phyloP scores from a whole-genome alignment of 2,797 vertebrate genomes.

The Threskiornis aethiopicus region DNA sequence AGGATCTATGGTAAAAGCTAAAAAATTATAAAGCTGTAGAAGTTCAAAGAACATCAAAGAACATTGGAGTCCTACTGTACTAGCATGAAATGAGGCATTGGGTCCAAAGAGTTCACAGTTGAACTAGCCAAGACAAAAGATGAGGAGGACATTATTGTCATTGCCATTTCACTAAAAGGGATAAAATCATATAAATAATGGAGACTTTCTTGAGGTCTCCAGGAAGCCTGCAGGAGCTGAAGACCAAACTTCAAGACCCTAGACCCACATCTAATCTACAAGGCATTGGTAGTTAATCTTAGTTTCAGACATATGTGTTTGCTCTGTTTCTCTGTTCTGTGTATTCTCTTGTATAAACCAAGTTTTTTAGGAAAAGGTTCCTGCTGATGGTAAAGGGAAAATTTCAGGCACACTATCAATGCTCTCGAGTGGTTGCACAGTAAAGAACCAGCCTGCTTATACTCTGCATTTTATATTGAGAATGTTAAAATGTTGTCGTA shows the following conservation, averaged over 20 bases:
- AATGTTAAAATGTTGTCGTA: not conserved
- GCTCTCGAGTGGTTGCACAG: not conserved
- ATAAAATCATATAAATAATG: not conserved
- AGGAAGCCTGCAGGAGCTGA: not conserved
- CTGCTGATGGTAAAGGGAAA: not conserved
- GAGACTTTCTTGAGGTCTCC: not conserved
- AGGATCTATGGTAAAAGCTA: not conserved
- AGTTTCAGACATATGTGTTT: not conserved
- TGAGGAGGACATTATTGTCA: not conserved
- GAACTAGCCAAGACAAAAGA: not conserved
- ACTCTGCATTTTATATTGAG: not conserved
- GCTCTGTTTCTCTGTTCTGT: not conserved
- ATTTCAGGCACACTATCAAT: not conserved
- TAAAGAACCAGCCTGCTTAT: not conserved
- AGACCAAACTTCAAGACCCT: not conserved
- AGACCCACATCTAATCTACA: not conserved
- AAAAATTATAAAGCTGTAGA: not conserved
- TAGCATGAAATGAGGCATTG: not conserved
- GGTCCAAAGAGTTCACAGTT: not conserved
- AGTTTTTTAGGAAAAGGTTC: not conserved
- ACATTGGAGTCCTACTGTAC: not conserved
- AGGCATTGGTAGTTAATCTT: not conserved
- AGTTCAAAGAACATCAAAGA: not conserved
- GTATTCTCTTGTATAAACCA: not conserved
- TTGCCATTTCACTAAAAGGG: not conserved